These are phyloP conservation scores for Terrapene triunguis DNA, from an alignment of 2,113 vertebrate genomes.

Conservation along the genomic window DNA sequence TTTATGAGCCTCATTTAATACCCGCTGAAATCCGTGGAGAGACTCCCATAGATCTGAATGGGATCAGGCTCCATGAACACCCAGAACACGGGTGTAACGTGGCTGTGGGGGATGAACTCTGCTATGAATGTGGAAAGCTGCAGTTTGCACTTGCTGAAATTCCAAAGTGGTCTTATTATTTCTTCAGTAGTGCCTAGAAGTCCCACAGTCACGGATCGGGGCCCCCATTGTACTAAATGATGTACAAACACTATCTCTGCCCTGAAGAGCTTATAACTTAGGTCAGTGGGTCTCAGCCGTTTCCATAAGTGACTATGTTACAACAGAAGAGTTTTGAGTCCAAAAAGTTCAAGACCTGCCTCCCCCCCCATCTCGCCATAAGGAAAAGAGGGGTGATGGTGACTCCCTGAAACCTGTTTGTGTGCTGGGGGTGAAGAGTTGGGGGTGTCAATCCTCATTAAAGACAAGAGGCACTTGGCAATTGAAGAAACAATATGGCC, in stretches of 20 bases:
- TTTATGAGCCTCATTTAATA: too few relatives aligned
- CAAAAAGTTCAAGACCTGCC: background rate
- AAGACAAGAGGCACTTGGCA: background rate
- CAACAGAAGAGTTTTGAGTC: background rate
- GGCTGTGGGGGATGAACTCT: background rate
- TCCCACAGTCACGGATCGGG: background rate
- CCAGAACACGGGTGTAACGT: background rate
- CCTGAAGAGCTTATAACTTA: background rate
- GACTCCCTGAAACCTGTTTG: background rate
- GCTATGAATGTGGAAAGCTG: background rate
- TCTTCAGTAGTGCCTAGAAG: background rate
- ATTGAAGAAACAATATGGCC: too few relatives aligned
- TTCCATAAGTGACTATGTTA: background rate
- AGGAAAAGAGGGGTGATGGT: background rate
- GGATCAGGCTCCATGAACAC: background rate
- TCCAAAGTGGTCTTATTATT: background rate
- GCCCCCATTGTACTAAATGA: background rate
- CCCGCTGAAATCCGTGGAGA: too few relatives aligned
- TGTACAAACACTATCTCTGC: background rate
- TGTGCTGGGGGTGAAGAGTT: background rate
- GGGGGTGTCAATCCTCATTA: fast-evolving
- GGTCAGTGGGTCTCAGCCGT: background rate
- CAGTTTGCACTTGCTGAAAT: background rate
- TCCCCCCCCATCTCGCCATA: background rate
- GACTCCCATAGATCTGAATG: too few relatives aligned